A percentile compares a stretch with the other conserved stretches of the same genome.
phyloP scores from a whole-genome alignment of 2,888 invertebrate species.

The Trilocha varians region DNA sequence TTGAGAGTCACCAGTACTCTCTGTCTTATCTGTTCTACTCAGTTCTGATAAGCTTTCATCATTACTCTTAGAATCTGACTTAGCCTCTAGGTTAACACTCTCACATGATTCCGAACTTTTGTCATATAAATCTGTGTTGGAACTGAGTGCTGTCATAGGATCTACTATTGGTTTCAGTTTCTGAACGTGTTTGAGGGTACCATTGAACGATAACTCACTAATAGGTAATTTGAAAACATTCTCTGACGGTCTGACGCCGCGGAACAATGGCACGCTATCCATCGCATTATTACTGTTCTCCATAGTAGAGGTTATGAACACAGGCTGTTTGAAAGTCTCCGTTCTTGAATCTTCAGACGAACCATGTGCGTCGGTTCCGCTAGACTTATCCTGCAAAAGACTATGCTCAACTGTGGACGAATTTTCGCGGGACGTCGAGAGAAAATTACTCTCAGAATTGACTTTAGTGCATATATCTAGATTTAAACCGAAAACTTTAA shows the following conservation, averaged over 20 bases:
- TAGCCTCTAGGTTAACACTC: conserved; percentile 16
- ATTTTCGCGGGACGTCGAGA: conserved; percentile 38
- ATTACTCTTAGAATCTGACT: conserved; percentile 24
- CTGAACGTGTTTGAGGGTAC: conserved; percentile 62
- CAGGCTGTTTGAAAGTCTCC: conserved; percentile 40
- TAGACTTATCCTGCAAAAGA: conserved; percentile 47
- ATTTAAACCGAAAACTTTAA: conserved; percentile 36
- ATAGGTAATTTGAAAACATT: conserved; percentile 62
- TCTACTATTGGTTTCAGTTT: conserved; percentile 62
- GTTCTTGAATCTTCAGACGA: conserved; percentile 55
- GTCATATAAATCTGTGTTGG: conserved; percentile 31
- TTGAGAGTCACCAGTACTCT: conserved; percentile 47
- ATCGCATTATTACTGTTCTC: conserved; percentile 70
- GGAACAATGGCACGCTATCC: conserved; percentile 57
- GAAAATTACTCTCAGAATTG: conserved; percentile 40
- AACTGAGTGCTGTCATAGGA: conserved; percentile 51
- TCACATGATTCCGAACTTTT: conserved; percentile 21
- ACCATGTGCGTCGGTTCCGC: conserved; percentile 38
- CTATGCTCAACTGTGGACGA: conserved; percentile 47
- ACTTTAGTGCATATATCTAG: conserved; percentile 36
- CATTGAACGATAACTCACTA: conserved; percentile 62
- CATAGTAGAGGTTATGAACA: conserved; percentile 66
- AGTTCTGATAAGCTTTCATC: conserved; percentile 23
- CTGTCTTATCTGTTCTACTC: conserved; percentile 33
- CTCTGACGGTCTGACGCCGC: conserved; percentile 42